Percentiles rank a stretch among this genome's conserved stretches.
Conservation (phyloP, 1,140 invertebrate species). For the Ceratina japonica region DNA sequence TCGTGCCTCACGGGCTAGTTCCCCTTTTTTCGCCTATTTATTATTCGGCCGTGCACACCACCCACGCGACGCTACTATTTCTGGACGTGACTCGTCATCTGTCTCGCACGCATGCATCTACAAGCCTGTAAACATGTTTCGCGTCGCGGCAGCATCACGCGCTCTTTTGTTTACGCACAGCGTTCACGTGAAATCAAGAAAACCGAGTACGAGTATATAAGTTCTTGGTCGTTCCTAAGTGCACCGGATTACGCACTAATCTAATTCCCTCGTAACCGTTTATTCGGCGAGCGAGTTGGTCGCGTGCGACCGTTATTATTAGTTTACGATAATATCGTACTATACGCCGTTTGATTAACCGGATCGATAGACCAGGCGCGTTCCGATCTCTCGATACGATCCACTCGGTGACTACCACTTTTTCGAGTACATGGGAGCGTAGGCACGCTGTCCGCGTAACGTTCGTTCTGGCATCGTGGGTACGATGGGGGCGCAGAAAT, state of each 20-base stretch:
- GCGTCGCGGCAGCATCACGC: slow-evolving; percentile 26
- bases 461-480: slow-evolving; percentile 16
- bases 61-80: slow-evolving; percentile 77
- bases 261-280: not conserved
- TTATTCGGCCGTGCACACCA: slow-evolving; percentile 68
- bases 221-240: not conserved
- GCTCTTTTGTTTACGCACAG: slow-evolving; percentile 56
- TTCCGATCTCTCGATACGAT: slow-evolving; percentile 23
- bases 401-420: not conserved
- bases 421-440: not conserved
- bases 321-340: slow-evolving; percentile 28
- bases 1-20: slow-evolving; percentile 35
- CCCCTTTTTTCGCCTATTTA: slow-evolving; percentile 58
- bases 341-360: slow-evolving; percentile 19
- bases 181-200: not conserved
- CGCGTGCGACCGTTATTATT: slow-evolving; percentile 37
- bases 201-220: not conserved
- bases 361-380: slow-evolving; percentile 20
- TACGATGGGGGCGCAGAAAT: slow-evolving; percentile 52
- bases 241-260: not conserved
- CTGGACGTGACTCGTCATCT: slow-evolving; percentile 68
- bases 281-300: not conserved
- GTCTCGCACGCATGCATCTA: slow-evolving; percentile 53
- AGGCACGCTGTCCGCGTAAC: not conserved
- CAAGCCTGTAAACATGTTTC: slow-evolving; percentile 53